Base-by-base conservation (phyloP, 2,797 vertebrate species). In the Remorina albescens region DNA sequence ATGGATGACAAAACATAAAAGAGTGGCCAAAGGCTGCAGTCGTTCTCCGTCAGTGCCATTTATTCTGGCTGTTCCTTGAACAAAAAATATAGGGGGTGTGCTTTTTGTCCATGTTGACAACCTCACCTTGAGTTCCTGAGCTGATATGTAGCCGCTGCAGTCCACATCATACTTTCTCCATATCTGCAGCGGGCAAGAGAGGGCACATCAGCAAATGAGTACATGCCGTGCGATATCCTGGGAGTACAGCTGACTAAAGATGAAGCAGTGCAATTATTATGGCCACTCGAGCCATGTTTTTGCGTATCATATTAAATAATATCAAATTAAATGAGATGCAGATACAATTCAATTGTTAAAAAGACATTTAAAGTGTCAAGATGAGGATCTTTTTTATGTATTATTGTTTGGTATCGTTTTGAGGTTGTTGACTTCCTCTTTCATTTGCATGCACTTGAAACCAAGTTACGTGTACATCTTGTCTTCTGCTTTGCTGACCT, bases 101-200 rank as follows among this genome's bases (percentile, higher is more conserved):
- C 64, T 28, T 4, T 51, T 23, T 59, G 6, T 7, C 10, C 18
- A 34, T 42, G 46, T 4, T 21, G 6, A 58, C n/a, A 51, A 44
- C 10, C 56, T 93, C 90, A 99, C 98, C 89, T 90, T 94, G 63
- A 99, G 95, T 76, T 99, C 98, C 5, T 92, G 86, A 36, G 96
- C 95, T 23, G 96, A 98, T 86, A 99, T 97, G 89, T 96, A 99
- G 61, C 98, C 98, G 70, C 97, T 99, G 94, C 96, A 95, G 87
- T 99, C 97, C 0, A 94, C 90, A 19, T 99, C 97, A 0, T 99
- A 98, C 88, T 95, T 97, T 74, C 96, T 96, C 97, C 98, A 99
- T 83, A 98, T 99, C 98, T 99, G 76, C 28, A 78, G 70, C 1
- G 71, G 85, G 25, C 11, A 50, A 64, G n/a, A 78, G 54, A 61